Conservation (phyloP, 30 jellyfish, hydroid and myxozoan genomes). For the Clytia hemisphaerica region DNA sequence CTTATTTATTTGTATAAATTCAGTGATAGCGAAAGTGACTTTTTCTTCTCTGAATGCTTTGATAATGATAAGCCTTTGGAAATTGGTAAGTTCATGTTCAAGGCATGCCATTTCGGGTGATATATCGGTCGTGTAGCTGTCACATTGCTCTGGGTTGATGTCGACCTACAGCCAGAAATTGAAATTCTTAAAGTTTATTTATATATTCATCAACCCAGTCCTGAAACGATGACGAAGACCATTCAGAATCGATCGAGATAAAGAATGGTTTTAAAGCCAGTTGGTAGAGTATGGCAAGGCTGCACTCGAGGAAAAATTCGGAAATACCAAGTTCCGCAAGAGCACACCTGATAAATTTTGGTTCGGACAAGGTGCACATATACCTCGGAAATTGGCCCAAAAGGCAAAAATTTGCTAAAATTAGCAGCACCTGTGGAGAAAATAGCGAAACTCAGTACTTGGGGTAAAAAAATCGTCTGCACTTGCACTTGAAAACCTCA, state of each 20-base stretch:
- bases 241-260: neutral
- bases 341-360: too few species aligned
- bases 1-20: conserved; percentile 64
- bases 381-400: too few species aligned
- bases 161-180: conserved; percentile 20
- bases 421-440: too few species aligned
- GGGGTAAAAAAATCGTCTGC: too few species aligned
- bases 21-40: conserved; percentile 68
- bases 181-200: neutral
- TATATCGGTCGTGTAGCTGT: conserved; percentile 12
- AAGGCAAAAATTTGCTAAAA: too few species aligned
- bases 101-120: neutral
- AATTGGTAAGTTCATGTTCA: conserved; percentile 33
- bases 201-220: neutral
- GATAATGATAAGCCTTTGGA: conserved; percentile 53
- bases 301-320: too few species aligned
- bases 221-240: neutral
- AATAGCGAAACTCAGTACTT: too few species aligned
- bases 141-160: conserved; percentile 56
- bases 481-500: too few species aligned
- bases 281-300: too few species aligned
- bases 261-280: too few species aligned
- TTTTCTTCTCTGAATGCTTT: conserved; percentile 73
- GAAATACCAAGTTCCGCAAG: too few species aligned
- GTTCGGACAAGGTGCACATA: too few species aligned